These are phyloP conservation scores for Penaeus indicus DNA, from an alignment of 1,140 invertebrate genomes.

Conservation along the genomic window DNA sequence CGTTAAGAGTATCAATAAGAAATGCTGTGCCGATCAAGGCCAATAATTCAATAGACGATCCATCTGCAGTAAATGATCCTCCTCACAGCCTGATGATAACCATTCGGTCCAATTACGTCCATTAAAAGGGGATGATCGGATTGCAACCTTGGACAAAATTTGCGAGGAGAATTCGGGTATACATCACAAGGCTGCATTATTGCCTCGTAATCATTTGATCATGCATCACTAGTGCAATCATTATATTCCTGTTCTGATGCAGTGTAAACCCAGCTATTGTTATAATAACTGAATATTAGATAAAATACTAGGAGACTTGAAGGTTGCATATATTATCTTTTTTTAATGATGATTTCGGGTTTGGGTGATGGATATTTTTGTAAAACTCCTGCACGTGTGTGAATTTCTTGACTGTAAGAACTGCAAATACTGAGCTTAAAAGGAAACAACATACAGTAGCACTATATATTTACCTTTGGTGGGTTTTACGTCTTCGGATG, in stretches of 20 bases:
- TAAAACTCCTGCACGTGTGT: too few relatives aligned
- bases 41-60: slow-evolving; percentile 39
- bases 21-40: background rate
- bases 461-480: too few relatives aligned
- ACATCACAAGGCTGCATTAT: slow-evolving; percentile 9
- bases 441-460: too few relatives aligned
- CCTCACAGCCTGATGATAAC: slow-evolving; percentile 32
- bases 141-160: slow-evolving; percentile 32
- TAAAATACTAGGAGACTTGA: background rate
- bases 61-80: slow-evolving; percentile 35
- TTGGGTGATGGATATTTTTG: too few relatives aligned
- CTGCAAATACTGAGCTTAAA: too few relatives aligned
- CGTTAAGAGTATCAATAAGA: background rate
- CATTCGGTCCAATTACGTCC: slow-evolving; percentile 31
- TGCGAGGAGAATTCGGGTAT: slow-evolving; percentile 9
- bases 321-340: slow-evolving; percentile 16
- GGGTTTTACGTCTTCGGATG: background rate
- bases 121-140: slow-evolving; percentile 45
- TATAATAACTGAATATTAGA: slow-evolving; percentile 24
- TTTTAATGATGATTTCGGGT: too few relatives aligned
- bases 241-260: slow-evolving; percentile 23
- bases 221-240: slow-evolving; percentile 12
- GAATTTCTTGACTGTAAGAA: too few relatives aligned
- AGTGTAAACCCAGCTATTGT: slow-evolving; percentile 26
- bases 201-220: slow-evolving; percentile 6